Evolutionary conservation across 2,888 invertebrate species (phyloP).

Genomic region (Drosophila infuscata): DNA sequence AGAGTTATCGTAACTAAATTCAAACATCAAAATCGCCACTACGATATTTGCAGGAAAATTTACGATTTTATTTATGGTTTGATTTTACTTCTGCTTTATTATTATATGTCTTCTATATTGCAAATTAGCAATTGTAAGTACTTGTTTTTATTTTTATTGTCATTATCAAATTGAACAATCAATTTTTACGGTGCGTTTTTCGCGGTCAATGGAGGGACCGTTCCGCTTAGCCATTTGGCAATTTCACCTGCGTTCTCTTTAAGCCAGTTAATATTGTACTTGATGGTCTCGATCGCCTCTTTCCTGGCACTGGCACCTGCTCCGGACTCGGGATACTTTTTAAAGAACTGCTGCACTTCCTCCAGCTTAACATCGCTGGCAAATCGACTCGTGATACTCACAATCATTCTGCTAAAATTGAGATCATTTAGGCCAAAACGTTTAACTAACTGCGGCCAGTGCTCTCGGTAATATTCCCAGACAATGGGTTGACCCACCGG

Average conservation of each 20-base stretch:
- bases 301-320: conserved; percentile 90
- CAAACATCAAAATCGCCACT: conserved; percentile 61
- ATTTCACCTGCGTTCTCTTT: conserved; percentile 87
- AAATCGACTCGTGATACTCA: conserved; percentile 89
- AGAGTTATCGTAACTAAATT: conserved; percentile 26
- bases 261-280: conserved; percentile 92
- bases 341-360: conserved; percentile 92
- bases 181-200: conserved; percentile 37
- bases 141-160: conserved; percentile 11
- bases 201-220: conserved; percentile 26
- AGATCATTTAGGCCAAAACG: conserved; percentile 93
- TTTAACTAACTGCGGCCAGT: conserved; percentile 90
- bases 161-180: background rate
- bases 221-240: conserved; percentile 87
- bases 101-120: conserved; percentile 35
- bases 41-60: conserved; percentile 39
- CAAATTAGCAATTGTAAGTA: conserved; percentile 27
- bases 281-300: conserved; percentile 91
- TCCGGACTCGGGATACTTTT: conserved; percentile 92
- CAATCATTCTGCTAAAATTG: conserved; percentile 90
- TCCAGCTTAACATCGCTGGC: conserved; percentile 88
- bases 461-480: conserved; percentile 92
- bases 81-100: conserved; percentile 54
- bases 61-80: conserved; percentile 55
- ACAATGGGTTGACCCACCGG: conserved; percentile 90